phyloP scores from a whole-genome alignment of 2,113 vertebrate species.

The Halcyon senegalensis region DNA sequence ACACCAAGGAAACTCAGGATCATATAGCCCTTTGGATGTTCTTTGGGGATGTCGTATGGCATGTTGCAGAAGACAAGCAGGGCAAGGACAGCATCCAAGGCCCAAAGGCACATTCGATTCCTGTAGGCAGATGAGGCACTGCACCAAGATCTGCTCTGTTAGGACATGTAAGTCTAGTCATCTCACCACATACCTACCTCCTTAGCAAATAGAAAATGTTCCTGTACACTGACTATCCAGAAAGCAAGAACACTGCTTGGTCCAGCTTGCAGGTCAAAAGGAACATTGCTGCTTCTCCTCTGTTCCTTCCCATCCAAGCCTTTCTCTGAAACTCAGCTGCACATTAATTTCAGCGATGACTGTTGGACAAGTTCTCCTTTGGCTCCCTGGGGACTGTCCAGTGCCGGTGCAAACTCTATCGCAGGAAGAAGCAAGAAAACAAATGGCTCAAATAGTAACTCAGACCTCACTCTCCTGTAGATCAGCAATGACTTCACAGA shows the following conservation, averaged over 20 bases:
- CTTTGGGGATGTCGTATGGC: not conserved
- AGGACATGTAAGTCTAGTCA: not conserved
- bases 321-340: not conserved
- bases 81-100: not conserved
- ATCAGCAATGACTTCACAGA: not conserved
- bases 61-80: not conserved
- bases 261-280: not conserved
- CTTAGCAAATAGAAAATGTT: not conserved
- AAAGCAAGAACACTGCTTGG: not conserved
- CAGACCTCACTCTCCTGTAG: not conserved
- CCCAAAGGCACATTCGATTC: not conserved
- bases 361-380: not conserved
- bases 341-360: not conserved
- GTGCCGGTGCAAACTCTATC: fast-evolving
- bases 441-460: not conserved
- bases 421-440: not conserved
- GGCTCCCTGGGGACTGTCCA: not conserved
- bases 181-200: not conserved
- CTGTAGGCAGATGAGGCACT: not conserved
- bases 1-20: not conserved
- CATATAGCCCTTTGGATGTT: not conserved
- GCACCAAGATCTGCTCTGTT: not conserved
- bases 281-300: not conserved
- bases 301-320: not conserved
- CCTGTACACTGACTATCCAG: not conserved